phyloP scores from a whole-genome alignment of 2,888 invertebrate species.

The Chromoteleia sp. region DNA sequence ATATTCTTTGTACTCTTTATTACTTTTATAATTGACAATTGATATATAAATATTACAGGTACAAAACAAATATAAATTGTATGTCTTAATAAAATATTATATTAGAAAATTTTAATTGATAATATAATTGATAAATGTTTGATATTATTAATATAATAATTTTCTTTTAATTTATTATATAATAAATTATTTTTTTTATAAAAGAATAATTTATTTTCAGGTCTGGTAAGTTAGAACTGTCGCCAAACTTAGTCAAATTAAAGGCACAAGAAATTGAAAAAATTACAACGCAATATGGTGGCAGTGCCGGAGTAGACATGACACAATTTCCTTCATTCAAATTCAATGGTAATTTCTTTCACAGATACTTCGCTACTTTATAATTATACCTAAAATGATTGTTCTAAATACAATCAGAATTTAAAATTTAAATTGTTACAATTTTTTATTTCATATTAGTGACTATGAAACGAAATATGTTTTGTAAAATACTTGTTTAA shows the following conservation, averaged over 20 bases:
- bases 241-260: constrained; percentile 91
- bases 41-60: too few species aligned
- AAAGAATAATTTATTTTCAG: constrained; percentile 84
- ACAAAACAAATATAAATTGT: too few species aligned
- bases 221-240: constrained; percentile 92
- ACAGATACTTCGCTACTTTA: too few species aligned
- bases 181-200: too few species aligned
- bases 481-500: too few species aligned
- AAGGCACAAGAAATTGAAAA: constrained; percentile 92
- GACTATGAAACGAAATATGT: too few species aligned
- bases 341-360: constrained; percentile 87
- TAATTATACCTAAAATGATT: background rate
- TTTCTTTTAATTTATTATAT: background rate
- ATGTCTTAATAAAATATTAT: too few species aligned
- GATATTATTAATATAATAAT: background rate
- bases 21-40: too few species aligned
- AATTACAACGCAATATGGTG: constrained; percentile 91
- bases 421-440: background rate
- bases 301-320: constrained; percentile 92
- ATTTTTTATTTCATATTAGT: too few species aligned
- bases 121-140: too few species aligned
- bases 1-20: too few species aligned
- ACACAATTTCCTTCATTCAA: constrained; percentile 94
- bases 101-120: too few species aligned
- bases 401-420: background rate